A percentile compares a stretch with the other conserved stretches of the same genome.
phyloP scores from a whole-genome alignment of 1,140 invertebrate genomes.

The Zaprionus nigranus region DNA sequence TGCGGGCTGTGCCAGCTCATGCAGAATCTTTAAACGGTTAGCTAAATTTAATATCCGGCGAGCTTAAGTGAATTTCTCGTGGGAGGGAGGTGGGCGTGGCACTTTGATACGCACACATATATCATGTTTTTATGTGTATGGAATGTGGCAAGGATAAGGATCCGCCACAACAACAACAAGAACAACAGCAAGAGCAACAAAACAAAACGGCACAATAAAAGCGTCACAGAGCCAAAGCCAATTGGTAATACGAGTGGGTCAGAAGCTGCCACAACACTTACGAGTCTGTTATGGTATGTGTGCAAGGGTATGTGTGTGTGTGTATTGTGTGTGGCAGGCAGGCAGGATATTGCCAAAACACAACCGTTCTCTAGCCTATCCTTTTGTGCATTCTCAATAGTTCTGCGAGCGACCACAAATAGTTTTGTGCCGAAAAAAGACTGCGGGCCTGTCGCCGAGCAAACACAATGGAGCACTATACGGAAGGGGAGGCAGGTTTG shows the following conservation, averaged over 20 bases:
- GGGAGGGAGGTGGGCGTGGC: background rate
- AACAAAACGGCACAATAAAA: conserved; percentile 26
- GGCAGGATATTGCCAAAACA: conserved; percentile 41
- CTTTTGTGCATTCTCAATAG: conserved; percentile 43
- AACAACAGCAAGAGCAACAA: background rate
- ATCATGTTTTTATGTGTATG: conserved; percentile 33
- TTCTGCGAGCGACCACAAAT: conserved; percentile 38
- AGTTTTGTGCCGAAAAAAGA: conserved; percentile 33
- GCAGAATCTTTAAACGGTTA: conserved; percentile 41
- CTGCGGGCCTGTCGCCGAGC: conserved; percentile 17
- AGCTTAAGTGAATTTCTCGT: conserved; percentile 18
- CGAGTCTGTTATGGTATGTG: background rate
- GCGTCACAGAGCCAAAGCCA: conserved; percentile 20
- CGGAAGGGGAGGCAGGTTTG: no score
- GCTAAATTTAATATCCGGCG: conserved; percentile 41
- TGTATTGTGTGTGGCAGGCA: background rate
- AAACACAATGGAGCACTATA: conserved; percentile 34
- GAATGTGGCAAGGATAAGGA: conserved; percentile 11
- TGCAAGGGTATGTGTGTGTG: conserved; percentile 12
- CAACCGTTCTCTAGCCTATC: conserved; percentile 24
- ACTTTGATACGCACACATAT: conserved; percentile 26
- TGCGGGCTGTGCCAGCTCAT: conserved; percentile 16
- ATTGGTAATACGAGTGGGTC: conserved; percentile 38
- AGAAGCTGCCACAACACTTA: conserved; percentile 26
- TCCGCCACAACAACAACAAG: background rate